phyloP scores from a whole-genome alignment of 2,113 vertebrate species.

The Centropristis striata region DNA sequence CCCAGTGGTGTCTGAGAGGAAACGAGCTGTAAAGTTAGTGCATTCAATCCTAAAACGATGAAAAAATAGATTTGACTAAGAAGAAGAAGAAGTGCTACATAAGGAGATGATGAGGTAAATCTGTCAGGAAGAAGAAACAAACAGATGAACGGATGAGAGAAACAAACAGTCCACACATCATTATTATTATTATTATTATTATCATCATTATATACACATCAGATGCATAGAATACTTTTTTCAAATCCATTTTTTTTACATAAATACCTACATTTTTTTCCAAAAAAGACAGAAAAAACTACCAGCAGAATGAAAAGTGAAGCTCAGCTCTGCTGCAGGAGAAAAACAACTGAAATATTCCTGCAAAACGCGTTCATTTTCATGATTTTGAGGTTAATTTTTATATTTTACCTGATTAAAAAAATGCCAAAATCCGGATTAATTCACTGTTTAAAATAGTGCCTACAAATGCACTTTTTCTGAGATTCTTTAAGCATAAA shows the following conservation, averaged over 20 bases:
- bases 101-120: conserved; percentile 79
- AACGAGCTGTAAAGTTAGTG: conserved; percentile 70
- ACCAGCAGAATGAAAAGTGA: conserved; percentile 20
- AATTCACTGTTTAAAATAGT: too few species aligned
- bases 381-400: neutral
- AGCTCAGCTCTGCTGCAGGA: neutral
- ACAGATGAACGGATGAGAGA: conserved; percentile 48
- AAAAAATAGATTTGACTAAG: conserved; percentile 79
- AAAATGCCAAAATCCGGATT: neutral
- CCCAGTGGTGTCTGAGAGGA: conserved; percentile 22
- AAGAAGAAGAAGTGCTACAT: conserved; percentile 81
- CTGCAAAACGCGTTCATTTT: neutral
- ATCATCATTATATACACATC: conserved; percentile 61
- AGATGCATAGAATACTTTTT: conserved; percentile 83
- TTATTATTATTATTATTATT: conserved; percentile 19
- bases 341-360: neutral
- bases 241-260: conserved; percentile 72
- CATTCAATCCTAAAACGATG: conserved; percentile 72
- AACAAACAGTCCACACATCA: conserved; percentile 55
- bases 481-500: too few species aligned
- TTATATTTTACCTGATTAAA: neutral
- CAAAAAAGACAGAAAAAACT: conserved; percentile 39
- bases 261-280: conserved; percentile 70
- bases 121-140: conserved; percentile 68
- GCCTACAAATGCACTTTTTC: too few species aligned